A percentile compares a stretch with the other conserved stretches of the same genome.
These are phyloP conservation scores for Gryon sp. DNA, from an alignment of 1,140 invertebrate genomes.

Conservation along the genomic window DNA sequence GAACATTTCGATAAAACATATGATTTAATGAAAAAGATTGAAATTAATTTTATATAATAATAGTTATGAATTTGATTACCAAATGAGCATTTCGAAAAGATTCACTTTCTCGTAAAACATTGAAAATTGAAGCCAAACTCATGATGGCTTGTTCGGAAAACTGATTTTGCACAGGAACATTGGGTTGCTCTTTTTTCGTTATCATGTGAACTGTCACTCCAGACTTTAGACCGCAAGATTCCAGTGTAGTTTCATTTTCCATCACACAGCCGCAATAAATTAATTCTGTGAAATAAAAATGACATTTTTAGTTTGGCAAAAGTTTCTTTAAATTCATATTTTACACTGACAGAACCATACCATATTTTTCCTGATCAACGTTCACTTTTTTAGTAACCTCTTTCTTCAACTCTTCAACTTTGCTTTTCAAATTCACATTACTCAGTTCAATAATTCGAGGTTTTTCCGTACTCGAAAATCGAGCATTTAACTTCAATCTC, in stretches of 20 bases:
- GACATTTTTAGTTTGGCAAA: slow-evolving; percentile 12
- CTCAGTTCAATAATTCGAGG: slow-evolving; percentile 77
- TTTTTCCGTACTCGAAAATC: slow-evolving; percentile 67
- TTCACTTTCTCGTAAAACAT: slow-evolving; percentile 77
- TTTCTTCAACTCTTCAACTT: slow-evolving; percentile 77
- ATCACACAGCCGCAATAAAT: slow-evolving; percentile 80
- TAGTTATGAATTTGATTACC: slow-evolving; percentile 65
- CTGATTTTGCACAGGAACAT: slow-evolving; percentile 57
- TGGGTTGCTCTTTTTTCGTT: slow-evolving; percentile 74
- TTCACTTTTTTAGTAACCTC: slow-evolving; percentile 76
- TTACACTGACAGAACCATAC: too few species aligned
- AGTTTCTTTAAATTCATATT: not conserved
- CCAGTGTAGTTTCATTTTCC: slow-evolving; percentile 78
- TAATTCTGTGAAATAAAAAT: slow-evolving; percentile 73
- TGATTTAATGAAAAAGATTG: too few species aligned
- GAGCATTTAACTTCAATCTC: slow-evolving; percentile 72
- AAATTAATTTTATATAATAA: too few species aligned
- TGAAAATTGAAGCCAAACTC: slow-evolving; percentile 77
- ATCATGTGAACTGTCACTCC: slow-evolving; percentile 80
- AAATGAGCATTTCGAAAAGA: slow-evolving; percentile 77
- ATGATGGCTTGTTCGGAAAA: slow-evolving; percentile 76
- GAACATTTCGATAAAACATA: not conserved
- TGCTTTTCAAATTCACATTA: slow-evolving; percentile 79
- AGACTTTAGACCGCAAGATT: slow-evolving; percentile 78
- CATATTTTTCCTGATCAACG: slow-evolving; percentile 76